Percentiles rank a stretch among this genome's conserved stretches.
These are phyloP conservation scores for Drosophila ironensis DNA, from an alignment of 1,140 invertebrate species.

Conservation along the genomic window DNA sequence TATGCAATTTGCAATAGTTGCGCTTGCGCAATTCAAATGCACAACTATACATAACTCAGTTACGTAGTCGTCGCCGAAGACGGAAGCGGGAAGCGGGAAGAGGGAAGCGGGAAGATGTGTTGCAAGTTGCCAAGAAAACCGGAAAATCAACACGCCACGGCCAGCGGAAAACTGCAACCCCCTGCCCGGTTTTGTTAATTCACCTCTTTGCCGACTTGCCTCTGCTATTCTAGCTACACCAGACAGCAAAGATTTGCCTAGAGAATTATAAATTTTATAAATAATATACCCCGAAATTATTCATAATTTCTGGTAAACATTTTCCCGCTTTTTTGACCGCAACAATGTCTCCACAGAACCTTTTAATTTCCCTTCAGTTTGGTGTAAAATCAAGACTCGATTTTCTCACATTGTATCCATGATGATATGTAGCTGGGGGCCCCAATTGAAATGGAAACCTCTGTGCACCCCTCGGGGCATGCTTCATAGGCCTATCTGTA, in stretches of 20 bases:
- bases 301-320: too few species aligned
- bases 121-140: conserved; percentile 60
- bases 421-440: conserved; percentile 24
- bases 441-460: conserved; percentile 74
- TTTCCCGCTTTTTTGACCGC: too few species aligned
- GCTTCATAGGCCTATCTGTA: conserved; percentile 1
- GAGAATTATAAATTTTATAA: neutral
- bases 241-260: neutral
- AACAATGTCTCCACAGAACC: neutral
- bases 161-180: conserved; percentile 25
- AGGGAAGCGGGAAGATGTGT: conserved; percentile 19
- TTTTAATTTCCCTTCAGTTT: neutral
- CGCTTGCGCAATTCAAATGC: conserved; percentile 78
- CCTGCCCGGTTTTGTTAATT: neutral
- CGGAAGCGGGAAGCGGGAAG: conserved; percentile 48
- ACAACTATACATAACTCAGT: conserved; percentile 64
- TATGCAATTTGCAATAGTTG: conserved; percentile 79
- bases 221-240: conserved; percentile 42
- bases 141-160: conserved; percentile 70
- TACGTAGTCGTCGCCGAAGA: conserved; percentile 59
- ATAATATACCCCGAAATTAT: too few species aligned
- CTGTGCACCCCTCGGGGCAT: too few species aligned
- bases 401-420: conserved; percentile 48
- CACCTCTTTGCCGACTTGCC: neutral
- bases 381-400: conserved; percentile 24